Evolutionary conservation across 2,888 invertebrate species (phyloP), one percentile per base, ranked within the genome.

Genomic region (Cheilosia soror): DNA sequence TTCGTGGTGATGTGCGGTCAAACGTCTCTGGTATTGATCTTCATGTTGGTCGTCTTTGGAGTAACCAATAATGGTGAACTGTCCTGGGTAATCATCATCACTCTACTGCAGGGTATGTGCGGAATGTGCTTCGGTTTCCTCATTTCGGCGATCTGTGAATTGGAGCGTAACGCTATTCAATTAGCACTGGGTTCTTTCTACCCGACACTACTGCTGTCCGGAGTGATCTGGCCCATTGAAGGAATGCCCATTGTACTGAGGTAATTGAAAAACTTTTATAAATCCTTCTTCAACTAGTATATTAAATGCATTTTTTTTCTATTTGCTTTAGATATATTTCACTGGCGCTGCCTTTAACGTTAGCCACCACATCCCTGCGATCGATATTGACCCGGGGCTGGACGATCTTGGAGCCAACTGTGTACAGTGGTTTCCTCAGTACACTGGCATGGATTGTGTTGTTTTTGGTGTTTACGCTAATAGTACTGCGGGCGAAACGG

Each of bases 111-210:
- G 93, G 98, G 96, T 87, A 94, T 98, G 47, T 98, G 98, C 92
- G 98, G 98, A 88, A 98, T 98, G 98, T 97, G 98, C 90, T 97
- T 98, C 93, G 98, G 98, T 77, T 97, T 98, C 92, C 96, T 98
- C 58, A 98, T 98, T 89, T 98, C 98, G 0, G 96, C 98, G 0
- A 95, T 98, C 47, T 98, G 98, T 93, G 97, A 97, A 90, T 93
- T 98, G 87, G 98, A 98, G 91, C 94, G 97, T 60, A 97, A 98
- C 93, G 98, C 98, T 49, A 98, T 98, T 90, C 98, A 98, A 90
- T 93, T 98, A 87, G 97, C 98, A 0, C 93, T 98, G 20, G 98
- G 98, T 58, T 98, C 98, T 55, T 98, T 98, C 93, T 98, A 98
- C 93, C 98, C 98, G 25, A 98, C 98, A 20, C 94, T 98, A 25